Conservation (phyloP, 2,888 invertebrate genomes). For the Chaetoderma sp. region DNA sequence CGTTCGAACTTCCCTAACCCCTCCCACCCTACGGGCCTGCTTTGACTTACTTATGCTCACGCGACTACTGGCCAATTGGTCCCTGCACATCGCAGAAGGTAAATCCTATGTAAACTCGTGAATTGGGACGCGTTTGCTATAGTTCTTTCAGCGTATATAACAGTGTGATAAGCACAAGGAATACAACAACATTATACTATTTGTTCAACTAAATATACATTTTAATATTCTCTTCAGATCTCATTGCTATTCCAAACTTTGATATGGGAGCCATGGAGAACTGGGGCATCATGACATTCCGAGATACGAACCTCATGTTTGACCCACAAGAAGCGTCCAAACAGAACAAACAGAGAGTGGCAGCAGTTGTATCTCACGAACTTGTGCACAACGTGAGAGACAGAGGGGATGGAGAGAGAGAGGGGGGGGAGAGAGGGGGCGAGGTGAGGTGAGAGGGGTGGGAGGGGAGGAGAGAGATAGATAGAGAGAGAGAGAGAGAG, state of each 20-base stretch:
- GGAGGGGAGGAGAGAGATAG: too few relatives aligned
- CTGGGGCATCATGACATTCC: conserved; percentile 81
- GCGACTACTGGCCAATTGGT: too few relatives aligned
- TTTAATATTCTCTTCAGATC: conserved; percentile 71
- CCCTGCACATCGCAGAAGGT: not conserved
- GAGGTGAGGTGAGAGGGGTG: too few relatives aligned
- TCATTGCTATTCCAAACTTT: conserved; percentile 90
- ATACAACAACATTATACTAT: too few relatives aligned
- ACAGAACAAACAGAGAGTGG: conserved; percentile 51
- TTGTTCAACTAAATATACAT: not conserved
- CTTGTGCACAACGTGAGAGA: conserved; percentile 61
- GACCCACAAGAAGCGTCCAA: conserved; percentile 74
- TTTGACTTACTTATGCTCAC: too few relatives aligned
- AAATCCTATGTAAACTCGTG: not conserved
- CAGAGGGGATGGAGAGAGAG: too few relatives aligned
- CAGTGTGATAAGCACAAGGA: too few relatives aligned
- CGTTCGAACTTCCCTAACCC: too few relatives aligned
- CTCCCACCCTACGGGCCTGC: too few relatives aligned
- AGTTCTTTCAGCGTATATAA: too few relatives aligned
- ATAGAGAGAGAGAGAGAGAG: too few relatives aligned
- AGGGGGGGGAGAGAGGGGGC: too few relatives aligned
- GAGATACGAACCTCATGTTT: conserved; percentile 80
- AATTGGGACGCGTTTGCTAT: not conserved
- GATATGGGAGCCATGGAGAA: conserved; percentile 87
- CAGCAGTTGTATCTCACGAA: conserved; percentile 60